These are phyloP conservation scores for Drosophila kambysellisi DNA, from an alignment of 2,888 invertebrate species.

Conservation along the genomic window DNA sequence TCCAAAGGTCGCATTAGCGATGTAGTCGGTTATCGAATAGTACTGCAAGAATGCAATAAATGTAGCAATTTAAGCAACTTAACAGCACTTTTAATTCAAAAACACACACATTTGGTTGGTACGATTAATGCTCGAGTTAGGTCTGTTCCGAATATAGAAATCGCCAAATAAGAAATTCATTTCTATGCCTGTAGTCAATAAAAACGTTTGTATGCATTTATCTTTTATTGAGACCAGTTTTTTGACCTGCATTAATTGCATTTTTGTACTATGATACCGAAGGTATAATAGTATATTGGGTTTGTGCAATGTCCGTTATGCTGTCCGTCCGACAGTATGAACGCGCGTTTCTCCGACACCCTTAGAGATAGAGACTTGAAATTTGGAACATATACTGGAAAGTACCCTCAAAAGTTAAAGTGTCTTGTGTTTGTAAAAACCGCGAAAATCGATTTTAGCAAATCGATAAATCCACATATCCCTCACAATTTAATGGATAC, in stretches of 20 bases:
- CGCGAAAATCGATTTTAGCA: no score
- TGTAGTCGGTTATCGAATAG: constrained; percentile 39
- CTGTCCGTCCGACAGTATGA: no score
- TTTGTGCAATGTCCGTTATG: no score
- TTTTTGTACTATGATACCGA: neutral
- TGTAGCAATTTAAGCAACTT: constrained; percentile 45
- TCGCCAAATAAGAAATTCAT: neutral
- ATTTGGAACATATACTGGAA: no score
- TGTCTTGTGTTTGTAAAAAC: no score
- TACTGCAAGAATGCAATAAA: constrained; percentile 60
- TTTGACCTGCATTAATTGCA: neutral
- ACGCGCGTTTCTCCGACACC: no score
- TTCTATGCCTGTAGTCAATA: neutral
- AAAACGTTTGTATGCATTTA: neutral
- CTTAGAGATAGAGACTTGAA: no score
- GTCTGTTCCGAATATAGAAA: neutral
- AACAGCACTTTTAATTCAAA: neutral
- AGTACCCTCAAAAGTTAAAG: no score
- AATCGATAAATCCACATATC: no score
- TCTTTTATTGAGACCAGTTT: neutral
- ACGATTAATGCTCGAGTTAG: neutral
- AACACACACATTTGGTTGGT: neutral
- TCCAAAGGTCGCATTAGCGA: constrained; percentile 34
- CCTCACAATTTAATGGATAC: no score
- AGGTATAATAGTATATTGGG: no score